Evolutionary conservation across 2,888 invertebrate species (phyloP), one percentile per base, ranked within the genome.

Genomic region (Parnassius glacialis): DNA sequence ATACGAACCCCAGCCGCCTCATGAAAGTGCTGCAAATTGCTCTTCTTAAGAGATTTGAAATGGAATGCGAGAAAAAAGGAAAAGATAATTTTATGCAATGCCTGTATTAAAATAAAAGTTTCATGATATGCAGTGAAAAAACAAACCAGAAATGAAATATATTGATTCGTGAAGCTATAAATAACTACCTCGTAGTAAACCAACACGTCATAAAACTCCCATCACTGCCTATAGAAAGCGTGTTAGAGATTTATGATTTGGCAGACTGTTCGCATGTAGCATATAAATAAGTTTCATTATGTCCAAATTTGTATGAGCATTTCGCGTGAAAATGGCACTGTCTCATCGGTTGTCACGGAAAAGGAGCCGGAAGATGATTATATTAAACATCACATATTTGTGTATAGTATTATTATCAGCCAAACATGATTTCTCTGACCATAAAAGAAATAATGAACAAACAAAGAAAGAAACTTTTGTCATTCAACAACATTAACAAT

Each of bases 231-330:
- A 67, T 71, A 72, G 70, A 67, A 70, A 67, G 67, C 70, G 67
- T 71, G 68, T 70, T 70, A 70, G 70, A 74, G 79, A 81, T 80
- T 83, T 81, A 80, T 81, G 81, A 84, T 81, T 80, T 78, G 78
- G 76, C 68, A 47, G 55, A 66, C 70, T 43, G 59, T 60, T 74
- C 70, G 73, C 65, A 69, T 66, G 68, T 59, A 70, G 85, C 79
- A 85, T 83, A 81, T 76, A 75, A 81, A 85, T 84, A 79, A 78
- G 72, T 59, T 65, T 68, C 74, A 72, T 71, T 71, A 70, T 70
- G 68, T 65, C 56, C 70, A 66, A 67, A 75, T 78, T 78, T 74
- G 73, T 74, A 75, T 78, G 72, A 76, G 72, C 74, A 72, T 79
- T 78, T 78, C 71, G 73, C 65, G 74, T 71, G 68, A 67, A 70